Base-by-base conservation (phyloP, 30 jellyfish, hydroid and myxozoan genomes). In the Chironex yamaguchii region DNA sequence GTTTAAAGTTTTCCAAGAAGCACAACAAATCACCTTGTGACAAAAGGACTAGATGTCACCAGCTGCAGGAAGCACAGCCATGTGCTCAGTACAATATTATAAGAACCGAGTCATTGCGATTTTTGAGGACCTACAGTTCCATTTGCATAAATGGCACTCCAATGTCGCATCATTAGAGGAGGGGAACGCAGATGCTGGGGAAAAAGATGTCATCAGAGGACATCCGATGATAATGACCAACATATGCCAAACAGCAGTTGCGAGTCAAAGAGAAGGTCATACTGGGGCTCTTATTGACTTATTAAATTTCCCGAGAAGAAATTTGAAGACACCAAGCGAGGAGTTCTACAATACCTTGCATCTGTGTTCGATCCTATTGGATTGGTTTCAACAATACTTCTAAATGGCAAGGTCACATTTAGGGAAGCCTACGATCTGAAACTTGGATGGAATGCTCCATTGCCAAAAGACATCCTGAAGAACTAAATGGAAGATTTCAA, bases 101-200 rank as follows among this genome's bases (percentile, higher is more conserved):
- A 76, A 77, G 71, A 49, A 35, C 14, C 29, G 25, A 22, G 48
- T 76, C 29, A 62, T 48, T 22, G 36, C 52, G 67, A 70, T 54
- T 68, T 72, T 89, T 64, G 49, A 30, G 3, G 53, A 71, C 21
- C 89, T 86, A 1, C 73, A 80, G 2, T 79, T 78, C 29, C 86
- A 48, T 29, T 34, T 79, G 52, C 97, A 89, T 80, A 79, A 89
- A 62, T 89, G 89, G 93, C 97, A 78, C 73, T 79, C 94, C 0
- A 89, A 89, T 42, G 85, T 30, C 12, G 54, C 20, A 52, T 6
- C 58, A 13, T 14, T 85, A 34, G 96, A 62, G 33, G n/a, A n/a
- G n/a, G n/a, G n/a, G n/a, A n/a, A n/a, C n/a, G n/a, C n/a, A n/a
- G n/a, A n/a, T n/a, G n/a, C n/a, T n/a, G n/a, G n/a, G n/a, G n/a